These are phyloP conservation scores for Penaeus japonicus DNA, from an alignment of 1,140 invertebrate species.

Conservation along the genomic window DNA sequence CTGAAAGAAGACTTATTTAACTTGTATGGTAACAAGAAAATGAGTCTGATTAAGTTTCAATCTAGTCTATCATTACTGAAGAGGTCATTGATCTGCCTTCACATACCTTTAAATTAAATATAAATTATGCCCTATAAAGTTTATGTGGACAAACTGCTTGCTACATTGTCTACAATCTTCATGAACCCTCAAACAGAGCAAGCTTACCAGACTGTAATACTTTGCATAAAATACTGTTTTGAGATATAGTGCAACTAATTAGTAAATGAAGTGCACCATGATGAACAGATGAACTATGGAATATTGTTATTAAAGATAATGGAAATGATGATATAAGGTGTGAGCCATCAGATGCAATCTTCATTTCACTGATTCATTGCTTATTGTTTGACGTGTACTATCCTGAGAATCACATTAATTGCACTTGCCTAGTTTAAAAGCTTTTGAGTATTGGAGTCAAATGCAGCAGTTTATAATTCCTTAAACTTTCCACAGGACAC, in stretches of 20 bases:
- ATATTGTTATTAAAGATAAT: neutral
- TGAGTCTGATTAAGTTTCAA: neutral
- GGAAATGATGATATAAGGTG: neutral
- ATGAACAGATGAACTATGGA: neutral
- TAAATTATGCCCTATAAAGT: neutral
- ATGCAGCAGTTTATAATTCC: neutral
- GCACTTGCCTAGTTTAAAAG: neutral
- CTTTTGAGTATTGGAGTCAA: neutral
- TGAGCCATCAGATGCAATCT: too few relatives aligned
- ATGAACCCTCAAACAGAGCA: neutral
- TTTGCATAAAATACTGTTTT: conserved; percentile 3
- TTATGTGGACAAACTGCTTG: neutral
- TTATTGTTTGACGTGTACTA: too few relatives aligned
- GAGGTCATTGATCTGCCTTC: neutral
- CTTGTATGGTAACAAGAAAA: neutral
- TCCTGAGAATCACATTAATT: neutral
- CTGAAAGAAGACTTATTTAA: neutral
- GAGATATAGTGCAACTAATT: neutral
- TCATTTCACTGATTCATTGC: too few relatives aligned
- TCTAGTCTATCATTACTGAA: neutral
- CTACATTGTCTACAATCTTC: neutral
- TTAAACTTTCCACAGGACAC: neutral
- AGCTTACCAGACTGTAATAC: neutral
- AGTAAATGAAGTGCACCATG: neutral
- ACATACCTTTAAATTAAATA: neutral